Percentiles rank a stretch among this genome's conserved stretches.
Conservation (phyloP, 1,140 invertebrate genomes). For the Leucophenga varia region DNA sequence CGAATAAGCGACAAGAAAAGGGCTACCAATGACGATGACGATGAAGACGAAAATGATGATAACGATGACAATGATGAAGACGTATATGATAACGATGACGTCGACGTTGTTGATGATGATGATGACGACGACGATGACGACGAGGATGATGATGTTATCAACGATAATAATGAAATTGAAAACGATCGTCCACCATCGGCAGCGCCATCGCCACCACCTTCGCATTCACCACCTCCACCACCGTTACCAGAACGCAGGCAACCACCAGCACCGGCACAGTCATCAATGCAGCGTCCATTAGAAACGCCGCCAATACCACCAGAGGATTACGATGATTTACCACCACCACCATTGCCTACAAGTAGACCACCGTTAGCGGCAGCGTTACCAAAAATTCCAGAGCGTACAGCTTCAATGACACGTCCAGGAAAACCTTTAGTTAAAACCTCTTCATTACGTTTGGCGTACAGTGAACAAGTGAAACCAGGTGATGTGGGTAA, state of each 20-base stretch:
- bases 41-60: too few relatives aligned
- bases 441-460: constrained; percentile 13
- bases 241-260: too few relatives aligned
- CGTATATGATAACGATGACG: background rate
- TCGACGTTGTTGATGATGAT: background rate
- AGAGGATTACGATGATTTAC: background rate
- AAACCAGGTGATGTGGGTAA: constrained; percentile 17
- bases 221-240: constrained; percentile 29
- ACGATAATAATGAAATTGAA: background rate
- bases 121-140: constrained; percentile 5
- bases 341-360: constrained; percentile 4
- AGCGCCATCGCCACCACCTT: constrained; percentile 34
- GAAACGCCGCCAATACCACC: too few relatives aligned
- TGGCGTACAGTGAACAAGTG: constrained; percentile 15
- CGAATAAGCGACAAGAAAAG: too few relatives aligned
- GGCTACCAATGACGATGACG: too few relatives aligned
- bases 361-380: too few relatives aligned
- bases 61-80: background rate
- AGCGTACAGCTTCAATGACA: constrained; percentile 21
- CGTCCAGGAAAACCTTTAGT: constrained; percentile 14
- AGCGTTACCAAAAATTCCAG: constrained; percentile 24
- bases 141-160: background rate
- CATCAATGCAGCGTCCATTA: too few relatives aligned
- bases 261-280: too few relatives aligned
- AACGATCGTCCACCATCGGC: constrained; percentile 22